Percentiles rank a stretch among this genome's conserved stretches.
These are phyloP conservation scores for Caenorhabditis parvicauda DNA, from an alignment of 2,888 invertebrate species.

Conservation along the genomic window DNA sequence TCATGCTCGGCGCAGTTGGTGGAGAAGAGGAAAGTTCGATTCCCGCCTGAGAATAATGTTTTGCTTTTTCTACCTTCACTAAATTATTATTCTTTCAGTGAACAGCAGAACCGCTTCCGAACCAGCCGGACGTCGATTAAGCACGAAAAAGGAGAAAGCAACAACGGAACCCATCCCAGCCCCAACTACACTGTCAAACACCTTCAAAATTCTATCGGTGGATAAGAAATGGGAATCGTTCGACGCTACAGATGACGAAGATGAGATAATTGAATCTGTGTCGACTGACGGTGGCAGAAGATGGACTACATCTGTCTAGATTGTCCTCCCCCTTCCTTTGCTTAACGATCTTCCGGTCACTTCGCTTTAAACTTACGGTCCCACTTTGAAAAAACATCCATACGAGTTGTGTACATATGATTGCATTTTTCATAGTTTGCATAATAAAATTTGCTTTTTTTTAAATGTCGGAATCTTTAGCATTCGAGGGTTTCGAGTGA, in stretches of 20 bases:
- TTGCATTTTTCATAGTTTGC: too few relatives aligned
- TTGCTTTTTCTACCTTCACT: neutral
- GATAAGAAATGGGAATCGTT: constrained; percentile 49
- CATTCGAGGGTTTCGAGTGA: too few relatives aligned
- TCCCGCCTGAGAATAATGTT: too few relatives aligned
- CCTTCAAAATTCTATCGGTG: constrained; percentile 53
- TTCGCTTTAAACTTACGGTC: too few relatives aligned
- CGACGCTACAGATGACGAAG: constrained; percentile 45
- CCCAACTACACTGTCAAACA: constrained; percentile 30
- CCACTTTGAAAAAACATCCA: too few relatives aligned
- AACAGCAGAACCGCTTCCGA: constrained; percentile 36
- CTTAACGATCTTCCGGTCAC: neutral
- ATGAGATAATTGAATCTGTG: constrained; percentile 16
- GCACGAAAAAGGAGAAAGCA: constrained; percentile 36
- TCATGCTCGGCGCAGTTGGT: too few relatives aligned
- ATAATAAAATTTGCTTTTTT: too few relatives aligned
- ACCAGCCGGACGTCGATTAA: constrained; percentile 35
- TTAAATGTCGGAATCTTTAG: too few relatives aligned
- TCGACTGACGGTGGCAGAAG: neutral
- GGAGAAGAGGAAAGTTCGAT: too few relatives aligned
- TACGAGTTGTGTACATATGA: too few relatives aligned
- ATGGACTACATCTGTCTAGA: neutral
- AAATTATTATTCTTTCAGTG: constrained; percentile 13
- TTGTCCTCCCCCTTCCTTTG: neutral
- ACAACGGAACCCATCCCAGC: constrained; percentile 30